Evolutionary conservation across 2,888 invertebrate genomes (phyloP).

Genomic region (Monochamus alternatus): DNA sequence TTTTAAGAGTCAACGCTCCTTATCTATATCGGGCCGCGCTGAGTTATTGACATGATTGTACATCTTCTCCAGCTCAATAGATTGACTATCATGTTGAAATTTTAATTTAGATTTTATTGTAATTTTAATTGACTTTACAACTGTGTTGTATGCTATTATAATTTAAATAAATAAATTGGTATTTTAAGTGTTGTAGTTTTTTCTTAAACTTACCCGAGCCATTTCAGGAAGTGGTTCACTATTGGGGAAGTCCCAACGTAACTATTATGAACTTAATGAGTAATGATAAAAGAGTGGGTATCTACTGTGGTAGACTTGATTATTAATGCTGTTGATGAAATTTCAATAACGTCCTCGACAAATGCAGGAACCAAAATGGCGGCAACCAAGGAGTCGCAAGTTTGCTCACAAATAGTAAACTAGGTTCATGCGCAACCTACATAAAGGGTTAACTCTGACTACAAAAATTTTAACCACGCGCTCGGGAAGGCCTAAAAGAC

Average conservation of each 20-base stretch:
- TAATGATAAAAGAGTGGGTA: too few species aligned
- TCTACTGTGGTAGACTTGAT: too few species aligned
- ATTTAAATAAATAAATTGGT: constrained; percentile 70
- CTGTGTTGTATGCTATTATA: constrained; percentile 71
- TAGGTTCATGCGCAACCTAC: too few species aligned
- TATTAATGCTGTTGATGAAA: too few species aligned
- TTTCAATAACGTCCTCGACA: too few species aligned
- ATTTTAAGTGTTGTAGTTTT: constrained; percentile 64
- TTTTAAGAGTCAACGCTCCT: constrained; percentile 62
- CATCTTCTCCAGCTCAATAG: constrained; percentile 61
- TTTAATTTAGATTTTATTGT: constrained; percentile 68
- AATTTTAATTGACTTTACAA: constrained; percentile 67
- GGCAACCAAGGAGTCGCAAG: too few species aligned
- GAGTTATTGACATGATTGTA: constrained; percentile 60
- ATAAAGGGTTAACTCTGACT: too few species aligned
- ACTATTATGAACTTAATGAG: too few species aligned
- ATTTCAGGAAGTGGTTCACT: not conserved
- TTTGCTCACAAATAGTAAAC: too few species aligned
- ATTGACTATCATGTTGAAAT: constrained; percentile 63
- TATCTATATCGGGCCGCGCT: constrained; percentile 52
- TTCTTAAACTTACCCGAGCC: constrained; percentile 8
- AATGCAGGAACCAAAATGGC: too few species aligned
- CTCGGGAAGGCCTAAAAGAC: too few species aligned
- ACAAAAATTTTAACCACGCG: too few species aligned
- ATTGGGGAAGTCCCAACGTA: not conserved